Base-by-base conservation (phyloP, 2,888 invertebrate species). In the Pinctada fucata region DNA sequence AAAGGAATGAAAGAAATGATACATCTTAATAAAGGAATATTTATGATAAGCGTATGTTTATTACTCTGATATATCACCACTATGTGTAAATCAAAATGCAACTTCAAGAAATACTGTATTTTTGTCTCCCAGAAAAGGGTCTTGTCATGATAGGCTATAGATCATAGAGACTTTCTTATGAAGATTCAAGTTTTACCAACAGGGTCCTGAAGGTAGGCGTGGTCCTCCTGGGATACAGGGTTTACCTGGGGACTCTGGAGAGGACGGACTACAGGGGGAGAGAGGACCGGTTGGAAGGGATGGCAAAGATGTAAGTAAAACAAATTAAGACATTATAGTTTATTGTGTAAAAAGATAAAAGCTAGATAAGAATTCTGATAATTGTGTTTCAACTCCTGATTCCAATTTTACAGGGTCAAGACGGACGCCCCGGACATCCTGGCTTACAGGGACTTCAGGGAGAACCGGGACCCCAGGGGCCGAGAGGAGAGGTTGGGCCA, bases 201-300 rank as follows among this genome's bases (percentile, higher is more conserved):
- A 58, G 58, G 58, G 58, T 31, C 76, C 76, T 3, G 31, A 67
- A 67, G 85, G 85, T 47, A 74, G 78, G 49, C 76, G 79, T 69
- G 87, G 86, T 45, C 83, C 79, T 4, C 74, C 76, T n/a, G 84
- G 84, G 2, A 72, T 77, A 6, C 80, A 81, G 2, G 88, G 88
- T 13, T n/a, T 79, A 8, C 85, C 85, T 0, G 88, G 87, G 13
- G 52, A 77, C 2, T 79, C 84, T 50, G 88, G 88, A 16, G 69
- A 75, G 2, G 67, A 79, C n/a, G 87, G 87, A n/a, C 45, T 76
- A 3, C 79, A 81, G 3, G 86, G 86, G 13, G 80, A 82, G 72
- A 77, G 84, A 4, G 86, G 86, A 6, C 72, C 83, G 45, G 52
- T 81, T 3, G 86, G 86, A 16, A 84, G 82, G 79, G 76, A 76